Base-by-base conservation (phyloP, 2,797 vertebrate genomes). In the Cossypha heuglini region DNA sequence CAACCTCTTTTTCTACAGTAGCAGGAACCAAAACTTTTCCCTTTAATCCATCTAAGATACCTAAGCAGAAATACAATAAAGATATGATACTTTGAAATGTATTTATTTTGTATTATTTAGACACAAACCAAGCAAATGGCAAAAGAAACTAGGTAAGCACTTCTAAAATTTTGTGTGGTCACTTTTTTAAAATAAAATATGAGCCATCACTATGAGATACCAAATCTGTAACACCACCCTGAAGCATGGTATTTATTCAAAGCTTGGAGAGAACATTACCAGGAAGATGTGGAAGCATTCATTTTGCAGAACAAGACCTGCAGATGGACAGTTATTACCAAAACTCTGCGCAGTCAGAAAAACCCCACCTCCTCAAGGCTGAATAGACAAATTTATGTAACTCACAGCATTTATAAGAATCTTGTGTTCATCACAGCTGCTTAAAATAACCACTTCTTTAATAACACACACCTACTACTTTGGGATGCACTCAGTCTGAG, bases 391-490 rank as follows among this genome's bases (percentile, higher is more conserved):
- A 76, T 85, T 46, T 71, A 91, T 51, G 33, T 86, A 90, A 95
- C 42, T 59, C 42, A 49, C 10, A 75, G 42, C 22, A 74, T 77
- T 79, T 93, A 22, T 57, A 80, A 72, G n/a, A 76, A 80, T 42
- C 52, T 48, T 89, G 14, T 67, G 54, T 48, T 92, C 83, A 90
- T 66, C 57, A 67, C 0, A 79, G 68, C 43, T 14, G 25, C 86
- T 86, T 91, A 85, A 96, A 96, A 94, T 86, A 92, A 80, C 6
- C 46, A 63, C 19, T 61, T 80, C 61, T 91, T 86, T 73, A 95
- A 61, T 95, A 86, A 87, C 54, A 93, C 31, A 68, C 49, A 64
- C 68, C 31, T 83, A 92, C 42, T 80, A 28, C 52, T 80, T 95
- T 38, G 61, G 43, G 78, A 93, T 49, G 16, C 2, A 6, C 35